Evolutionary conservation across 2,888 invertebrate species (phyloP), one percentile per base, ranked within the genome.

Genomic region (Graphium colonna): DNA sequence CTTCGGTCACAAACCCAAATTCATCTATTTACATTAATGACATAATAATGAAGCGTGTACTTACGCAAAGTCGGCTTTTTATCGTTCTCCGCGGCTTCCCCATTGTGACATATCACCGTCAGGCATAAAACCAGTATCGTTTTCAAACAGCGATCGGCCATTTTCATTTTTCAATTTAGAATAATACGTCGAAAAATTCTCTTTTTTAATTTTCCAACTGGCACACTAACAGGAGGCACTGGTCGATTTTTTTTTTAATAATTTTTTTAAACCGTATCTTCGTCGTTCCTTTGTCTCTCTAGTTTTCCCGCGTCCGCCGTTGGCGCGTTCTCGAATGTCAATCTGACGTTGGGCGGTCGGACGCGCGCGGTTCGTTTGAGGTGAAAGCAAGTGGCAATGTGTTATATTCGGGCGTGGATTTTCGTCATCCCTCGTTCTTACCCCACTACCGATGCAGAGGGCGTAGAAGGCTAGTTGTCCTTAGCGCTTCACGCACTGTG

Each of bases 301-400:
- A 28, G 8, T 67, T 71, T 58, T 57, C 58, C 70, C 77, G 82
- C 83, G 84, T 80, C 77, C 79, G 79, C 60, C 69, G 73, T 71
- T n/a, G 68, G 70, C 64, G 67, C 74, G 70, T 71, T 68, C 71
- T 77, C 73, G 73, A 73, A 67, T 63, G 63, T 74, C 75, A 76
- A 78, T 77, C 70, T 68, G 77, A 67, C 78, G 73, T 64, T 60
- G 64, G 55, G 72, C 75, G 77, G 69, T n/a, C n/a, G n/a, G n/a
- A n/a, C n/a, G n/a, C n/a, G n/a, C 75, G 79, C 79, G 79, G 82
- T 81, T 80, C 77, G 82, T 81, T 79, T 79, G 79, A 81, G 79
- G 89, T 88, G 89, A 89, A 89, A 89, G 88, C 87, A 77, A 69
- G 70, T 67, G 66, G 69, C 78, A 67, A 82, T 79, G 82, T 79